phyloP scores from a whole-genome alignment of 2,113 vertebrate genomes.

The Erythrocercus mccallii region DNA sequence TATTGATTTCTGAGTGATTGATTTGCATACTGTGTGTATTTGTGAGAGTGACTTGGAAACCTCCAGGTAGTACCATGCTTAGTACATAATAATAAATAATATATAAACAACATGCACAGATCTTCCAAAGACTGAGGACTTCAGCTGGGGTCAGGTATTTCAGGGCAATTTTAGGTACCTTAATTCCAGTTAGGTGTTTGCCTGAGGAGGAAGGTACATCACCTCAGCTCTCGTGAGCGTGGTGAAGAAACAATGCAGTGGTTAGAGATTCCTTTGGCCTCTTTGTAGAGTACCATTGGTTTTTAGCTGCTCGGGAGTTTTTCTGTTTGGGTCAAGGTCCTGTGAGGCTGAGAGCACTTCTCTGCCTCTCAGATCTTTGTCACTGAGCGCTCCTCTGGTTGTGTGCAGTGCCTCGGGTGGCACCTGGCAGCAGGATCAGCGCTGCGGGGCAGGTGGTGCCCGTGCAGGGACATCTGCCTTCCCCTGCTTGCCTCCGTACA shows the following conservation, averaged over 20 bases:
- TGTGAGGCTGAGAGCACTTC: neutral
- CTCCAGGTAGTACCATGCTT: neutral
- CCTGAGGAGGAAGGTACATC: neutral
- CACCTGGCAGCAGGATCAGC: too few species aligned
- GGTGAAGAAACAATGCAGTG: neutral
- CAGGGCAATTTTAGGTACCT: neutral
- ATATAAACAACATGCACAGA: rapidly evolving
- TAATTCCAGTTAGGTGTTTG: neutral
- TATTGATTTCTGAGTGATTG: neutral
- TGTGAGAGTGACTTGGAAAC: neutral
- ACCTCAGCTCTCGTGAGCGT: neutral
- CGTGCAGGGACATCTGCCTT: neutral
- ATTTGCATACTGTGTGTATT: neutral
- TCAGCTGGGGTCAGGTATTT: neutral
- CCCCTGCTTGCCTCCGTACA: rapidly evolving
- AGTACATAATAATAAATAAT: neutral
- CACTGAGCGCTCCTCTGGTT: neutral
- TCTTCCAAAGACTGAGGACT: neutral
- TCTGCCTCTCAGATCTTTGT: neutral
- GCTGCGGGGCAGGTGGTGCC: neutral
- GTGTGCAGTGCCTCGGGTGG: too few species aligned
- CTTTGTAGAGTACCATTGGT: neutral
- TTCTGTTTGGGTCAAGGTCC: neutral
- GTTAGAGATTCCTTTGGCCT: neutral
- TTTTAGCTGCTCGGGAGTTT: neutral